A percentile compares a stretch with the other conserved stretches of the same genome.
Conservation (phyloP, 2,113 vertebrate species). For the Hypanus sabinus region DNA sequence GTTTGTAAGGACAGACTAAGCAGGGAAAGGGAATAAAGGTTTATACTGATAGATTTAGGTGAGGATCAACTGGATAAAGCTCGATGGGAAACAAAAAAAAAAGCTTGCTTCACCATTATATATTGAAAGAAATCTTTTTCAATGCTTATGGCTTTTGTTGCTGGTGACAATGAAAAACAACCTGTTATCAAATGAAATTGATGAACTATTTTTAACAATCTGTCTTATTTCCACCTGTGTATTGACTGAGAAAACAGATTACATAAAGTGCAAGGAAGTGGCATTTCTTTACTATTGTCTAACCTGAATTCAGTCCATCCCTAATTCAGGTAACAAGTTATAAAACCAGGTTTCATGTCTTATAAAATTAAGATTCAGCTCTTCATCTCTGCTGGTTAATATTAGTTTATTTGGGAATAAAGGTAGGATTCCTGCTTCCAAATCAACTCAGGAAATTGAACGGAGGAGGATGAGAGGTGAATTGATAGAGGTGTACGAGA, state of each 20-base stretch:
- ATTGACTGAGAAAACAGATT: neutral
- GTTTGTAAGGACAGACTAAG: too few relatives aligned
- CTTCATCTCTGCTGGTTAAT: neutral
- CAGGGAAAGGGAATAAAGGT: too few relatives aligned
- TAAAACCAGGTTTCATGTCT: neutral
- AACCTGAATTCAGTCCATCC: neutral
- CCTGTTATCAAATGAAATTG: neutral
- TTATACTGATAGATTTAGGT: too few relatives aligned
- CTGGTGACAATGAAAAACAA: neutral
- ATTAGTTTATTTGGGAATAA: neutral
- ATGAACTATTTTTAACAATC: neutral
- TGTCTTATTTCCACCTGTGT: neutral
- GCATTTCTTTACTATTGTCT: neutral
- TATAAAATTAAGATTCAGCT: neutral
- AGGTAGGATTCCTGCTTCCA: neutral
- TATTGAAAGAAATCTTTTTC: too few relatives aligned
- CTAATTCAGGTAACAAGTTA: neutral
- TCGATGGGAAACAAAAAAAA: too few relatives aligned
- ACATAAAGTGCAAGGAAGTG: neutral
- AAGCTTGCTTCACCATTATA: too few relatives aligned
- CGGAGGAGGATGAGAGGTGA: too few relatives aligned
- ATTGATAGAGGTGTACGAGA: too few relatives aligned
- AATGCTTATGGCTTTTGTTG: too few relatives aligned
- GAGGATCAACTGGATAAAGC: too few relatives aligned
- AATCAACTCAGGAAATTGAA: neutral